Conservation (phyloP, 2,113 vertebrate species). For the Phasianus colchicus region DNA sequence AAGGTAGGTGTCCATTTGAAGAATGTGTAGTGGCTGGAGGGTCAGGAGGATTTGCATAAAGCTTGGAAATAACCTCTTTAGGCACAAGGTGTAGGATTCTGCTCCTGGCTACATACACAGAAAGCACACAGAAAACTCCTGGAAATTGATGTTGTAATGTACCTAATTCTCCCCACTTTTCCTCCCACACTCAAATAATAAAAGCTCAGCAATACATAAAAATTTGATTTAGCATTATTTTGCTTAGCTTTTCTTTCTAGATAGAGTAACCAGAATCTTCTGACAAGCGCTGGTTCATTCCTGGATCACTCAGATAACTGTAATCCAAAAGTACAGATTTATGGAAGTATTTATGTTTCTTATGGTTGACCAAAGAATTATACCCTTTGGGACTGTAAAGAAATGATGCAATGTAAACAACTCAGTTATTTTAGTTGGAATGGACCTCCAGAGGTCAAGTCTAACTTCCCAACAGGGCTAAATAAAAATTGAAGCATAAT, state of each 20-base stretch:
- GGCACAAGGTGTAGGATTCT: slow-evolving; percentile 12
- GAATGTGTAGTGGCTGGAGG: slow-evolving; percentile 89
- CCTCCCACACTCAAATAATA: background rate
- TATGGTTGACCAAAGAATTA: slow-evolving; percentile 41
- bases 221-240: background rate
- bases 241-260: background rate
- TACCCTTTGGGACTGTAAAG: slow-evolving; percentile 32
- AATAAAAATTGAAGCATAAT: background rate
- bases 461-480: background rate
- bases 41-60: slow-evolving; percentile 93
- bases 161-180: background rate
- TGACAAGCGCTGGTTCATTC: slow-evolving; percentile 35
- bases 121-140: slow-evolving; percentile 32
- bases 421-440: background rate
- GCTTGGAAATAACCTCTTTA: slow-evolving; percentile 67
- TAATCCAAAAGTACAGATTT: background rate
- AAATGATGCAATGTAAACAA: background rate
- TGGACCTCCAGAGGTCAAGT: background rate
- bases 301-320: background rate
- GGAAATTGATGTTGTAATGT: background rate
- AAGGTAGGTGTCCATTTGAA: slow-evolving; percentile 96
- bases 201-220: slow-evolving; percentile 27
- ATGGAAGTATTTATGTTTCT: slow-evolving; percentile 37
- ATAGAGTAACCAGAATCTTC: background rate
- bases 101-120: slow-evolving; percentile 36